phyloP scores from a whole-genome alignment of 2,797 vertebrate genomes.

The Sebastes minor region DNA sequence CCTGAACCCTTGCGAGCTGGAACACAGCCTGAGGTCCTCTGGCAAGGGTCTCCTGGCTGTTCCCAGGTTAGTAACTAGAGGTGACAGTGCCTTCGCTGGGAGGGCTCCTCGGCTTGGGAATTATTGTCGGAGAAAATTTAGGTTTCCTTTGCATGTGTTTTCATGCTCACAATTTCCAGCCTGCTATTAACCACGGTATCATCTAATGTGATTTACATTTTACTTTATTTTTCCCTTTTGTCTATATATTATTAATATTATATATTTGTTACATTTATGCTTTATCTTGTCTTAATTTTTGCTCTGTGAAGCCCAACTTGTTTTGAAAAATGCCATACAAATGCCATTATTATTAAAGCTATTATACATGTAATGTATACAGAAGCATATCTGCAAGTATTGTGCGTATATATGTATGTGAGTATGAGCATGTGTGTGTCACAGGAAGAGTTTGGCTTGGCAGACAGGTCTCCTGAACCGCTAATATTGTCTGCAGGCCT shows the following conservation, averaged over 20 bases:
- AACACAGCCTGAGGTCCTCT: background rate
- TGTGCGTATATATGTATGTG: background rate
- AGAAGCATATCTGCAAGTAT: background rate
- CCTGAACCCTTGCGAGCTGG: background rate
- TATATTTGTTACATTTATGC: background rate
- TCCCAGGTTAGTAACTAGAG: background rate
- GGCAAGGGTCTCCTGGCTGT: background rate
- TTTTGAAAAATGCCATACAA: background rate
- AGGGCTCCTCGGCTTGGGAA: background rate
- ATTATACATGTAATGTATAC: background rate
- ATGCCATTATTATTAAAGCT: background rate
- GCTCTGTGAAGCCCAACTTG: background rate
- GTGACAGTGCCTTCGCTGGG: background rate
- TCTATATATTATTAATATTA: background rate
- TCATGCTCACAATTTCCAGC: background rate
- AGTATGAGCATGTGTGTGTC: background rate
- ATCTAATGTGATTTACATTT: background rate
- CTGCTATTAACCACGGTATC: background rate
- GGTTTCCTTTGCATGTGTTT: background rate
- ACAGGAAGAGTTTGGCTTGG: constrained; percentile 59
- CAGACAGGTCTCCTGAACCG: constrained; percentile 58
- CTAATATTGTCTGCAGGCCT: constrained; percentile 76
- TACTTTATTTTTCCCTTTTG: background rate
- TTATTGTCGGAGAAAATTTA: background rate
- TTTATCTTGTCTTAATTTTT: background rate